Conservation (phyloP, 2,113 vertebrate species). For the Melanocharis versteri region DNA sequence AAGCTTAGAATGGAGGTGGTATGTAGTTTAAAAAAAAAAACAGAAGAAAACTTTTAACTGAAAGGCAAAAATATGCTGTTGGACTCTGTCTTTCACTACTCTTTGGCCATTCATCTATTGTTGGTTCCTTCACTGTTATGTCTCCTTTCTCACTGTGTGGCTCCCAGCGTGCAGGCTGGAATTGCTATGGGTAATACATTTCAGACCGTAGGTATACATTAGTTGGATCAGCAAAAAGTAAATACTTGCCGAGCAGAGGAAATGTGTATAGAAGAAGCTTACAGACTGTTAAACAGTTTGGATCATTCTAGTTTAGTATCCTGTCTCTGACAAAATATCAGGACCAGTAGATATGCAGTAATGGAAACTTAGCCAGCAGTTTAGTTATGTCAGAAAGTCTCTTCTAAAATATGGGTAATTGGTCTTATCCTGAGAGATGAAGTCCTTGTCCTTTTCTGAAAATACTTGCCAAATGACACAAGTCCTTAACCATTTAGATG, state of each 20-base stretch:
- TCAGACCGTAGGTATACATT: conserved; percentile 38
- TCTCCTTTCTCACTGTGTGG: conserved; percentile 3
- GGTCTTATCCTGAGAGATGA: not conserved
- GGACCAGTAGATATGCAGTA: not conserved
- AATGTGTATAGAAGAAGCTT: conserved; percentile 35
- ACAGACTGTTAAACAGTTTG: conserved; percentile 27
- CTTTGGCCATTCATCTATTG: not conserved
- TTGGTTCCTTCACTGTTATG: not conserved
- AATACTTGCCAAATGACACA: not conserved
- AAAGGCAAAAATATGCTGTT: not conserved
- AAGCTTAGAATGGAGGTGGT: not conserved
- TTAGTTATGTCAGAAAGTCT: not conserved
- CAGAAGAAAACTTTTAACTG: not conserved
- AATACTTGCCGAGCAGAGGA: conserved; percentile 26
- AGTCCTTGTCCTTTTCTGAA: not conserved
- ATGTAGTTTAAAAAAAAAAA: not conserved
- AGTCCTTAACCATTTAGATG: not conserved
- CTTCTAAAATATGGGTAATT: not conserved
- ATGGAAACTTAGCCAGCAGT: not conserved
- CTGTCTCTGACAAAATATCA: conserved; percentile 10
- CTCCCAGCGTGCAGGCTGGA: not conserved
- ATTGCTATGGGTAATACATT: not conserved
- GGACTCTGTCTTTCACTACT: conserved; percentile 10
- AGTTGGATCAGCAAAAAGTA: conserved; percentile 36
- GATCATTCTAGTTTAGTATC: conserved; percentile 21